A percentile compares a stretch with the other conserved stretches of the same genome.
Conservation (phyloP, 2,797 vertebrate species). For the Scolopax bukidnonensis region DNA sequence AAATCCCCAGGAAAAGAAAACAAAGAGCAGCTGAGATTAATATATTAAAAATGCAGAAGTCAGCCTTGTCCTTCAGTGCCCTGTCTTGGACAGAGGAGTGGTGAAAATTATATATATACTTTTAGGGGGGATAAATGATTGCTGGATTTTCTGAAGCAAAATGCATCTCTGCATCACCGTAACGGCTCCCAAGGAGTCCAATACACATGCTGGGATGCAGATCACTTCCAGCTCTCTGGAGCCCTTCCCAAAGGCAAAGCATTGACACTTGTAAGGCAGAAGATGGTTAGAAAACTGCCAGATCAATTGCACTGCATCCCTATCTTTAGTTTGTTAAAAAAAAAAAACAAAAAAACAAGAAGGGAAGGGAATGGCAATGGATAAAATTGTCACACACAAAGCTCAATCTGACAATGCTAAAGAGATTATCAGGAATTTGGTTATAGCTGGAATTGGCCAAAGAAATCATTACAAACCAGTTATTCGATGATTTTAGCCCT, state of each 20-base stretch:
- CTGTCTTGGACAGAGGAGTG: not conserved
- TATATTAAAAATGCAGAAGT: not conserved
- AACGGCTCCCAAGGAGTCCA: not conserved
- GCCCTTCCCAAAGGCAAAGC: slow-evolving; percentile 14
- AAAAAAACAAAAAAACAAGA: not conserved
- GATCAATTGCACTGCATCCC: not conserved
- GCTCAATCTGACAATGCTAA: not conserved
- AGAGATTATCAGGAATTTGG: slow-evolving; percentile 18
- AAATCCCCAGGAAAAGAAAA: not conserved
- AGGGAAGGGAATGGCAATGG: fast-evolving
- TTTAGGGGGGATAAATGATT: not conserved
- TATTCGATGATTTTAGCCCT: not conserved
- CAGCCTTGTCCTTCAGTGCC: not conserved
- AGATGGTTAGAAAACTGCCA: not conserved
- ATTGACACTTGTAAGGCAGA: not conserved
- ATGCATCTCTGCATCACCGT: not conserved
- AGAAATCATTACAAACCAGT: slow-evolving; percentile 13
- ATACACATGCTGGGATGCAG: not conserved
- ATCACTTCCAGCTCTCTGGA: not conserved
- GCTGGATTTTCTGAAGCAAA: not conserved
- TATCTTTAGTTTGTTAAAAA: not conserved
- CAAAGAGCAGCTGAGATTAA: not conserved
- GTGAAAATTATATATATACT: not conserved
- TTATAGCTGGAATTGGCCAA: not conserved
- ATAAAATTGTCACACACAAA: fast-evolving